Percentiles rank a stretch among this genome's conserved stretches.
These are phyloP conservation scores for Molossus alvarezi DNA, from an alignment of 2,797 vertebrate genomes.

Conservation along the genomic window DNA sequence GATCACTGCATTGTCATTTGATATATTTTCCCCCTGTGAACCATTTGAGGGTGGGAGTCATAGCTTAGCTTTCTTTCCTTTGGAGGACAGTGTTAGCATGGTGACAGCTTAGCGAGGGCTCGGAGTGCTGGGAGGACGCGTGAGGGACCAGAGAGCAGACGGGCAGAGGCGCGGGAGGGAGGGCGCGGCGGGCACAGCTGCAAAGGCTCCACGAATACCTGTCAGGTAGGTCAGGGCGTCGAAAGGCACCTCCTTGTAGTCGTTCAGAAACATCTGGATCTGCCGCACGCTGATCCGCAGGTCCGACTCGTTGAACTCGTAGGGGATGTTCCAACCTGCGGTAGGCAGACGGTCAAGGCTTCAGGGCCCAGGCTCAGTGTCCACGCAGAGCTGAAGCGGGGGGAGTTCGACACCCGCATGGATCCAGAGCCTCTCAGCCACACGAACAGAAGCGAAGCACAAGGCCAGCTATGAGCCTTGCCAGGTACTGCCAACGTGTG, in stretches of 20 bases:
- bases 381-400: not conserved
- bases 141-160: not conserved
- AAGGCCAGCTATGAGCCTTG: conserved; percentile 59
- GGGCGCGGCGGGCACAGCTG: not conserved
- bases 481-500: conserved; percentile 69
- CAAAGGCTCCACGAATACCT: conserved; percentile 89
- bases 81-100: not conserved
- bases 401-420: not conserved
- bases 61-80: not conserved
- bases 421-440: conserved; percentile 68
- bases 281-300: conserved; percentile 96
- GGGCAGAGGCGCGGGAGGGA: not conserved
- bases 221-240: conserved; percentile 96
- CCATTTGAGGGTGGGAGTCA: not conserved
- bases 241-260: conserved; percentile 95
- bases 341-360: not conserved
- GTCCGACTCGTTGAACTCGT: conserved; percentile 98
- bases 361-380: not conserved
- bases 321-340: conserved; percentile 98
- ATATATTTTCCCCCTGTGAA: not conserved
- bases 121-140: not conserved
- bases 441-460: conserved; percentile 48
- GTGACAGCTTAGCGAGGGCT: not conserved
- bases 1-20: not conserved
- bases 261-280: conserved; percentile 98